Evolutionary conservation across 2,888 invertebrate genomes (phyloP).

Genomic region (Gnatocerus cornutus): DNA sequence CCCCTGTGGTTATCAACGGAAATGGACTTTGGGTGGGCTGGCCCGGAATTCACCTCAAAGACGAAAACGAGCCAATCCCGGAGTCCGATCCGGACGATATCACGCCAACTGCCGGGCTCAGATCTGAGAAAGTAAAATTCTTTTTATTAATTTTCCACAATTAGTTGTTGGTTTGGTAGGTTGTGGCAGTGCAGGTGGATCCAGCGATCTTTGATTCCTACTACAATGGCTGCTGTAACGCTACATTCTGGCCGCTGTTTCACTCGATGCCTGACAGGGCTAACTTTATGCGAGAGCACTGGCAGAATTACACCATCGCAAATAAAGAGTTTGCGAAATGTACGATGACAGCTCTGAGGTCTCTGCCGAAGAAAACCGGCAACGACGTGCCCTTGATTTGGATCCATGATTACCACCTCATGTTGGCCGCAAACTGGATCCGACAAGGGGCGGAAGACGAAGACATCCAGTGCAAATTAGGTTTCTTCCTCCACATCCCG

Average conservation of each 20-base stretch:
- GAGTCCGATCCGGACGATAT: slow-evolving; percentile 90
- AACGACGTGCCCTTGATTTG: slow-evolving; percentile 85
- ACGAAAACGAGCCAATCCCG: slow-evolving; percentile 85
- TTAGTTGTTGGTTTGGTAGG: slow-evolving; percentile 71
- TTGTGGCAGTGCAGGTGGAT: slow-evolving; percentile 86
- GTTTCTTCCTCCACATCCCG: slow-evolving; percentile 96
- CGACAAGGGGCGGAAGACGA: slow-evolving; percentile 88
- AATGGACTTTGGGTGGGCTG: slow-evolving; percentile 93
- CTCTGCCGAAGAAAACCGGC: slow-evolving; percentile 70
- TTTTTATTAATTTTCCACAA: slow-evolving; percentile 23
- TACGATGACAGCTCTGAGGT: slow-evolving; percentile 80
- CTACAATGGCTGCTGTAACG: slow-evolving; percentile 95
- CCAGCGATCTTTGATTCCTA: slow-evolving; percentile 86
- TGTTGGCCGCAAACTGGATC: slow-evolving; percentile 94
- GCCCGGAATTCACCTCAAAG: slow-evolving; percentile 89
- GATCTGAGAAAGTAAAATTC: slow-evolving; percentile 82
- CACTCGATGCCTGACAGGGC: slow-evolving; percentile 95
- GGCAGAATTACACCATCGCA: slow-evolving; percentile 85
- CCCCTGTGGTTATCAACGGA: slow-evolving; percentile 90
- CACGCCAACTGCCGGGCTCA: slow-evolving; percentile 89
- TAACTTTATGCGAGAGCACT: slow-evolving; percentile 86
- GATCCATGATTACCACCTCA: slow-evolving; percentile 96
- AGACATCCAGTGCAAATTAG: slow-evolving; percentile 84
- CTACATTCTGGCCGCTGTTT: slow-evolving; percentile 93
- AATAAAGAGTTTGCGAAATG: slow-evolving; percentile 89